A percentile compares a stretch with the other conserved stretches of the same genome.
These are phyloP conservation scores for Drosophila picticornis DNA, from an alignment of 2,888 invertebrate genomes.

Conservation along the genomic window DNA sequence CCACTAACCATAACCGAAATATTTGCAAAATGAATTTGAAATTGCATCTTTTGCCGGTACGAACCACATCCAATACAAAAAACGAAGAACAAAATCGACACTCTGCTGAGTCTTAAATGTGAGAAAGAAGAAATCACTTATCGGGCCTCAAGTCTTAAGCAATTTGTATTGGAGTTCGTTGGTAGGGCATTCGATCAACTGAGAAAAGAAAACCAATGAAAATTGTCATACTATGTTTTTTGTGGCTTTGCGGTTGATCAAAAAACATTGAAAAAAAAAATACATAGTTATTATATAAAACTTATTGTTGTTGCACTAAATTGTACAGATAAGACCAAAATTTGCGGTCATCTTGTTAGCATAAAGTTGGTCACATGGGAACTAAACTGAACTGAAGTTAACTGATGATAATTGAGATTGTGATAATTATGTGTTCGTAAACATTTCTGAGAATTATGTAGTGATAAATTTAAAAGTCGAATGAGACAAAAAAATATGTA, in stretches of 20 bases:
- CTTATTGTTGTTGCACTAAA: conserved; percentile 28
- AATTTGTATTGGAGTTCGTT: not conserved
- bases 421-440: conserved; percentile 28
- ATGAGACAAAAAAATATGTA: not conserved
- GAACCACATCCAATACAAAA: not conserved
- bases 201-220: not conserved
- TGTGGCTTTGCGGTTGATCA: conserved; percentile 37
- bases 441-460: conserved; percentile 47
- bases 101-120: not conserved
- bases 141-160: not conserved
- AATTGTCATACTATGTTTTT: conserved; percentile 10
- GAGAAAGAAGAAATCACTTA: not conserved
- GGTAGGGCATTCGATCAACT: conserved; percentile 9
- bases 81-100: not conserved
- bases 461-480: conserved; percentile 7
- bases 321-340: conserved; percentile 63
- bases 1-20: not conserved
- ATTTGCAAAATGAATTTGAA: not conserved
- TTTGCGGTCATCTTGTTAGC: conserved; percentile 73
- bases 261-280: conserved; percentile 16
- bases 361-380: conserved; percentile 44
- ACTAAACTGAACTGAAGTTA: conserved; percentile 31
- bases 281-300: conserved; percentile 27
- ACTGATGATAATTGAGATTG: conserved; percentile 38
- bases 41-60: not conserved